Conservation (phyloP, 2,797 vertebrate species). For the Eidolon dupreanum region DNA sequence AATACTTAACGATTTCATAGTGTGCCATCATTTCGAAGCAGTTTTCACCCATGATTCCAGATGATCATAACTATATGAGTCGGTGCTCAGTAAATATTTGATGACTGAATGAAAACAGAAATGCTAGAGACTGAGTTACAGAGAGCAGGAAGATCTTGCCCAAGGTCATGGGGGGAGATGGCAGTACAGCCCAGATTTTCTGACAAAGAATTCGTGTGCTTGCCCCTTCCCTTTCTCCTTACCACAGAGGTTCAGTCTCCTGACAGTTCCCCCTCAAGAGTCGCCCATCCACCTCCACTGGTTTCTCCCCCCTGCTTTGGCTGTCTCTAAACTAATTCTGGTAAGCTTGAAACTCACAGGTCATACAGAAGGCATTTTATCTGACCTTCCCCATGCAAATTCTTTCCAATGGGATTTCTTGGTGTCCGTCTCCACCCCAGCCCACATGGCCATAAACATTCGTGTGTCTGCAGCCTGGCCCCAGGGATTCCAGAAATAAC, state of each 20-base stretch:
- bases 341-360: slow-evolving; percentile 25
- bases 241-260: neutral
- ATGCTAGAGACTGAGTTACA: neutral
- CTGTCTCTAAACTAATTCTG: neutral
- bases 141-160: neutral
- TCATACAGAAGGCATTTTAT: slow-evolving; percentile 69
- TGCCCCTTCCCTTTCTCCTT: neutral
- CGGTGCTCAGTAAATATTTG: neutral
- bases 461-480: slow-evolving; percentile 53
- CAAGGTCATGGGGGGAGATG: slow-evolving; percentile 32
- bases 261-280: neutral
- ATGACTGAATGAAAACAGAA: slow-evolving; percentile 11
- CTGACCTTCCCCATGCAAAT: slow-evolving; percentile 68
- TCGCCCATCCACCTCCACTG: neutral
- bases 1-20: neutral
- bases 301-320: neutral
- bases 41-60: neutral
- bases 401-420: slow-evolving; percentile 75
- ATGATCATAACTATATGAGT: neutral
- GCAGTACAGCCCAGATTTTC: neutral
- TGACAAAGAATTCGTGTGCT: neutral
- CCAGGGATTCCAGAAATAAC: slow-evolving; percentile 79
- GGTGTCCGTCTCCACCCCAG: slow-evolving; percentile 55
- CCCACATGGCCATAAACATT: slow-evolving; percentile 69
- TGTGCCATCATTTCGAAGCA: neutral